phyloP scores from a whole-genome alignment of 2,797 vertebrate genomes.

The Sylvia borin region DNA sequence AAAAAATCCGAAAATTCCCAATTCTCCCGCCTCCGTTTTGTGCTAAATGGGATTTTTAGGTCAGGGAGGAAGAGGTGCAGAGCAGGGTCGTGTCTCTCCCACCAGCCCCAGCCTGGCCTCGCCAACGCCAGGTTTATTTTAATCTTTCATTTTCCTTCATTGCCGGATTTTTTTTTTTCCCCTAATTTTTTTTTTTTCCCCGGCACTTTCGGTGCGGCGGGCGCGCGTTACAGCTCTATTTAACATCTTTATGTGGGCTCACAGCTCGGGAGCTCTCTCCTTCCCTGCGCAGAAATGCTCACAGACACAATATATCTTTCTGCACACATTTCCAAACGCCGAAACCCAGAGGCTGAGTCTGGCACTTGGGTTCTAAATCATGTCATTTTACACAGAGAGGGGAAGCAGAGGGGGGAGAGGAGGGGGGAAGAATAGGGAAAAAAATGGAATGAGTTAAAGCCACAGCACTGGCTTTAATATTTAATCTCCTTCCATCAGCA shows the following conservation, averaged over 20 bases:
- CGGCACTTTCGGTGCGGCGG: neutral
- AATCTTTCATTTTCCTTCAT: constrained; percentile 31
- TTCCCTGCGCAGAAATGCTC: constrained; percentile 13
- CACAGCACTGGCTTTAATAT: constrained; percentile 47
- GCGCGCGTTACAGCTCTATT: constrained; percentile 39
- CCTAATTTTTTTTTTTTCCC: neutral
- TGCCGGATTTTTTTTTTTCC: neutral
- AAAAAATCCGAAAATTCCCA: neutral
- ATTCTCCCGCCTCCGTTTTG: neutral
- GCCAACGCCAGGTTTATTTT: neutral
- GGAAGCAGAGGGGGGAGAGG: neutral
- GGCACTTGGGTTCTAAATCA: constrained; percentile 49
- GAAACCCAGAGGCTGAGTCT: constrained; percentile 46
- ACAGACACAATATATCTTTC: constrained; percentile 60
- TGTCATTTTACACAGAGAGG: constrained; percentile 35
- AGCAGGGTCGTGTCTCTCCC: neutral
- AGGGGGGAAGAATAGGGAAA: neutral
- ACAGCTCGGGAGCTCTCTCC: constrained; percentile 20
- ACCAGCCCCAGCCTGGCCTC: neutral
- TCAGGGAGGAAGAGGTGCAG: neutral
- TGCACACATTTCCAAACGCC: constrained; percentile 16
- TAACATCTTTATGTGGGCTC: constrained; percentile 61
- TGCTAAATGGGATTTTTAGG: neutral
- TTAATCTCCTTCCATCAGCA: constrained; percentile 61
- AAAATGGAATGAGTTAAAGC: constrained; percentile 52